phyloP scores from a whole-genome alignment of 2,797 vertebrate species.

The Rhynchonycteris naso region DNA sequence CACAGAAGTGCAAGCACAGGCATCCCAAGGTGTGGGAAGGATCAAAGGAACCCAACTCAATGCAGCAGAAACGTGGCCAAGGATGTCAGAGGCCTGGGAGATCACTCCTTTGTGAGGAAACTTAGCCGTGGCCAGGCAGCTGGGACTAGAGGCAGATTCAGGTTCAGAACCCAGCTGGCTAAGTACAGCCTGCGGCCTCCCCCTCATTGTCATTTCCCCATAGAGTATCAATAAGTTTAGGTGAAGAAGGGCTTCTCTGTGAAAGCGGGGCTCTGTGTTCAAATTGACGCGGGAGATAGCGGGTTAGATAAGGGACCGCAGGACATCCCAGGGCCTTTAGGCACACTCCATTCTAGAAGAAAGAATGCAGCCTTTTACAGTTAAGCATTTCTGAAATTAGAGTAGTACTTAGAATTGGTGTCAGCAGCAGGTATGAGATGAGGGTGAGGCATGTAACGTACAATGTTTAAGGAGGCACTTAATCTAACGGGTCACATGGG shows the following conservation, averaged over 20 bases:
- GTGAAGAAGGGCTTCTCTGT: not conserved
- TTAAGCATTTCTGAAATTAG: not conserved
- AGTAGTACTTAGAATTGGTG: not conserved
- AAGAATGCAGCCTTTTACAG: not conserved
- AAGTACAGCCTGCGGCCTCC: too few species aligned
- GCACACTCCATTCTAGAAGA: not conserved
- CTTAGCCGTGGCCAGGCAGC: not conserved
- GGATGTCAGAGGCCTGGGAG: not conserved
- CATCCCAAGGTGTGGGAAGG: not conserved
- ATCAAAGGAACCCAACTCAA: slow-evolving; percentile 6
- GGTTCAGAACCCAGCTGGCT: not conserved
- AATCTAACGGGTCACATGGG: not conserved
- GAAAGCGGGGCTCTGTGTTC: not conserved
- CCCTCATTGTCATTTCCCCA: not conserved
- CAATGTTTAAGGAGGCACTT: not conserved
- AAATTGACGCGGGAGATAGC: not conserved
- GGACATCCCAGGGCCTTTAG: not conserved
- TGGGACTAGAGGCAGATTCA: not conserved
- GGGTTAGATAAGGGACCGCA: not conserved
- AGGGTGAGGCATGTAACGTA: accelerated
- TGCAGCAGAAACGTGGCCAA: not conserved
- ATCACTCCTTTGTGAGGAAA: not conserved
- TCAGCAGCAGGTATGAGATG: not conserved
- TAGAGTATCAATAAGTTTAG: not conserved
- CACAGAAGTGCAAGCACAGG: not conserved